Base-by-base conservation (phyloP, 2,888 invertebrate species). In the Cosmia trapezina region DNA sequence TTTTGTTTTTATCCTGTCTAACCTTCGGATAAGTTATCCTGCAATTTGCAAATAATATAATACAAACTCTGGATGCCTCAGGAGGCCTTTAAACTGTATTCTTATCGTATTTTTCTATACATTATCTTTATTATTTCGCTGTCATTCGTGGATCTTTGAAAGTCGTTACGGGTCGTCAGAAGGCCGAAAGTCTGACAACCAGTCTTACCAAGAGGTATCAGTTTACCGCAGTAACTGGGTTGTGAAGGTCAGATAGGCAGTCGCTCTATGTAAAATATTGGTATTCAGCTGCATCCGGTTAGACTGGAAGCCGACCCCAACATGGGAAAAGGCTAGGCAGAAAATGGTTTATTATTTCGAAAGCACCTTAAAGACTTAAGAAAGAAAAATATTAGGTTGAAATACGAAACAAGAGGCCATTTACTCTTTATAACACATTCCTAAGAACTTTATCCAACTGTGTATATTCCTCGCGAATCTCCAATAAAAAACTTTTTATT, bases 401-500 rank as follows among this genome's bases (percentile, higher is more conserved):
- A 19, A 47, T 43, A 19, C 19, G 33, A 33, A 43, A 43, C 22
- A 56, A 19, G 70, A 43, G n/a, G 14, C 12, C n/a, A 57, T 71
- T 79, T 72, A 53, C 59, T 33, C 51, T 51, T 2, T 49, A 45
- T 22, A 79, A 64, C 49, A 41, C 11, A 49, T 22, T 57, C 37
- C 49, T 47, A 71, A n/a, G 5, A 74, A 80, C 28, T 73, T 72
- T 59, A 66, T 54, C 11, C 65, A 17, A 49, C 43, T 14, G 45
- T 49, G 49, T 59, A 47, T 57, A 22, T 53, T 61, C 41, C 54
- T 66, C 51, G 57, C 62, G 68, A 80, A 80, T 63, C 68, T 53
- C 4, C 57, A 69, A 83, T 80, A 83, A 74, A 80, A 74, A 80
- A 74, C 62, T 66, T 83, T 80, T 81, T 84, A 84, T 80, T 63